Conservation (phyloP, 2,113 vertebrate genomes). For the Bostrychus sinensis region DNA sequence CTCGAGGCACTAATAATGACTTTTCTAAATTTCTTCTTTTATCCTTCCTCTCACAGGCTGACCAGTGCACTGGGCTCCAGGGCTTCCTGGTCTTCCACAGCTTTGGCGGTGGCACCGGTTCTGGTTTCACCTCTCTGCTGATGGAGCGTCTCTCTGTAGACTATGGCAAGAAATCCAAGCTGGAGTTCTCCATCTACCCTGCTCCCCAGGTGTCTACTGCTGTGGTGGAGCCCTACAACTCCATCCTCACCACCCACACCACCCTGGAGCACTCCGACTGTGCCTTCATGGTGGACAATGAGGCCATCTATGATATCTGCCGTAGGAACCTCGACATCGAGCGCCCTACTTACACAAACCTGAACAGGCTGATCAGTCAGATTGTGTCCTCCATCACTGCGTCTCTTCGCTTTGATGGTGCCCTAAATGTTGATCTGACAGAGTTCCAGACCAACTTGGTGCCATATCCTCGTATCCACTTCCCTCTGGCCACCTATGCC, state of each 20-base stretch:
- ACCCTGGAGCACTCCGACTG: conserved; percentile 88
- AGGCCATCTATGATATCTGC: conserved; percentile 86
- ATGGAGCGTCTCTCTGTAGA: conserved; percentile 89
- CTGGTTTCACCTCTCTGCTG: conserved; percentile 81
- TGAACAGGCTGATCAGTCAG: conserved; percentile 77
- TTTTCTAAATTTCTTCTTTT: too few relatives aligned
- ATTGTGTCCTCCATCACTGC: conserved; percentile 81
- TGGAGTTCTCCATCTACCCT: conserved; percentile 85
- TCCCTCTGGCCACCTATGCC: conserved; percentile 73
- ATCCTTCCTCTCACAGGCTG: too few relatives aligned
- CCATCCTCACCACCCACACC: conserved; percentile 87
- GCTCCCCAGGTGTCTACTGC: conserved; percentile 85
- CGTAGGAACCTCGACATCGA: conserved; percentile 84
- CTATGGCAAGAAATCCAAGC: conserved; percentile 88
- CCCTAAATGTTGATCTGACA: conserved; percentile 88
- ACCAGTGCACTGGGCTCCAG: conserved; percentile 69
- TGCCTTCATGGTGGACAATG: conserved; percentile 86
- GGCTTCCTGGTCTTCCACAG: conserved; percentile 71
- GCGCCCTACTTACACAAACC: conserved; percentile 77
- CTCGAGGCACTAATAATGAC: too few relatives aligned
- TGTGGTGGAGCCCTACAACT: conserved; percentile 90
- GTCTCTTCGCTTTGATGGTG: conserved; percentile 84
- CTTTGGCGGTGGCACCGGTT: conserved; percentile 67
- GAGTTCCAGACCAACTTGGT: conserved; percentile 86
- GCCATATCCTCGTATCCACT: conserved; percentile 70